A percentile compares a stretch with the other conserved stretches of the same genome.
These are phyloP conservation scores for Napeogenes sylphis DNA, from an alignment of 2,888 invertebrate genomes.

Conservation along the genomic window DNA sequence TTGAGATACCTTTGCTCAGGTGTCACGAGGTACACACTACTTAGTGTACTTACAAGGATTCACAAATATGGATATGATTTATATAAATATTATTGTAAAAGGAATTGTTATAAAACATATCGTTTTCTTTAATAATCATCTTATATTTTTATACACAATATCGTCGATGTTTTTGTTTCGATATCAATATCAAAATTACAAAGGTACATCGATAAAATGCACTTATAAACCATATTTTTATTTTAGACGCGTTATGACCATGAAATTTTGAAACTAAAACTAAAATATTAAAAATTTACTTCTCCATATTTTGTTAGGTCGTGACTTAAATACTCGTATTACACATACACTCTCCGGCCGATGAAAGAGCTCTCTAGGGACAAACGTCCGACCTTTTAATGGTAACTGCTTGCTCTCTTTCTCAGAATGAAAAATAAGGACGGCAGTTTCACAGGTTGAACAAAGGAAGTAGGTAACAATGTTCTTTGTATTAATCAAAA, in stretches of 20 bases:
- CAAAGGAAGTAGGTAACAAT: slow-evolving; percentile 30
- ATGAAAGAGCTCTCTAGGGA: slow-evolving; percentile 64
- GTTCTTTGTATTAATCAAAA: slow-evolving; percentile 24
- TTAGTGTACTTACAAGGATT: slow-evolving; percentile 12
- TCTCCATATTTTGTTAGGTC: slow-evolving; percentile 18
- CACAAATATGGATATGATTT: slow-evolving; percentile 23
- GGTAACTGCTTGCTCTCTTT: slow-evolving; percentile 53
- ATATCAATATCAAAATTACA: neutral
- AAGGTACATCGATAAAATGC: no score
- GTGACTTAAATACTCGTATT: slow-evolving; percentile 28
- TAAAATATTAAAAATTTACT: slow-evolving; percentile 1
- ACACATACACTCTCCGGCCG: slow-evolving; percentile 44
- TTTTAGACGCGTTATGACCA: neutral
- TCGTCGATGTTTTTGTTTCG: neutral
- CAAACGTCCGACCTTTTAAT: slow-evolving; percentile 66
- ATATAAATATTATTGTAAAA: neutral
- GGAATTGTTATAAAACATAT: no score
- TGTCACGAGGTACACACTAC: slow-evolving; percentile 45
- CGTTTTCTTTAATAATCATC: no score
- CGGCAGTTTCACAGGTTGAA: slow-evolving; percentile 35
- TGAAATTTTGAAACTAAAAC: no score
- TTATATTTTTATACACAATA: no score
- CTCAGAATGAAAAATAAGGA: slow-evolving; percentile 59
- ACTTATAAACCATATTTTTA: no score
- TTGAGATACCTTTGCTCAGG: slow-evolving; percentile 51